Percentiles rank a stretch among this genome's conserved stretches.
These are phyloP conservation scores for Chondrilla cf. caribensis DNA, from an alignment of 37 sponge, comb jelly and placozoan species.

Conservation along the genomic window DNA sequence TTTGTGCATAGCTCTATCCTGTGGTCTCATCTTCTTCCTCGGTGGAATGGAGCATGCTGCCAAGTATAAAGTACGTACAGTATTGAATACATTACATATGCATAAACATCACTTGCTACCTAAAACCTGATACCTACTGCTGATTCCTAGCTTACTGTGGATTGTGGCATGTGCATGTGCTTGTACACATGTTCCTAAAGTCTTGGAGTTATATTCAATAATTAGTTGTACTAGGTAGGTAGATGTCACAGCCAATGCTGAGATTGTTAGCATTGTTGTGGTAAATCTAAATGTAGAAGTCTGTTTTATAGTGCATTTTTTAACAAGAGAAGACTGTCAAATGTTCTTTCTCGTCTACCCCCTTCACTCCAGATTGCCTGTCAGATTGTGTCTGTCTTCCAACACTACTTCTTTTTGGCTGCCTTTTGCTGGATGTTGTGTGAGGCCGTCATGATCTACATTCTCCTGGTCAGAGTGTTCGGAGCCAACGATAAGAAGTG, in stretches of 20 bases:
- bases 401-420: slow-evolving; percentile 50
- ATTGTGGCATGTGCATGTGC: too few relatives aligned
- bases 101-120: too few relatives aligned
- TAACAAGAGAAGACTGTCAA: background rate
- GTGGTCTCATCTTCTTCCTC: background rate
- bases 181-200: too few relatives aligned
- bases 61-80: background rate
- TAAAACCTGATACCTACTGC: background rate
- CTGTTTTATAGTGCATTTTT: too few relatives aligned
- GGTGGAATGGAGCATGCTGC: background rate
- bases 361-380: slow-evolving; percentile 18
- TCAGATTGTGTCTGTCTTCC: slow-evolving; percentile 22
- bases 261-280: too few relatives aligned
- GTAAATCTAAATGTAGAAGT: too few relatives aligned
- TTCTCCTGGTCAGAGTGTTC: slow-evolving; percentile 40
- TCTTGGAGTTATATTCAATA: too few relatives aligned
- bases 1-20: background rate
- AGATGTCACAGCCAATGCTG: too few relatives aligned
- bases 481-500: slow-evolving; percentile 12
- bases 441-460: slow-evolving; percentile 38
- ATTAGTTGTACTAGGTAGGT: too few relatives aligned
- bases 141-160: background rate
- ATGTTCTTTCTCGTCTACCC: too few relatives aligned
- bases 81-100: too few relatives aligned
- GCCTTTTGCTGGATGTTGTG: slow-evolving; percentile 46